Evolutionary conservation across 2,888 invertebrate genomes (phyloP).

Genomic region (Latrodectus elegans): DNA sequence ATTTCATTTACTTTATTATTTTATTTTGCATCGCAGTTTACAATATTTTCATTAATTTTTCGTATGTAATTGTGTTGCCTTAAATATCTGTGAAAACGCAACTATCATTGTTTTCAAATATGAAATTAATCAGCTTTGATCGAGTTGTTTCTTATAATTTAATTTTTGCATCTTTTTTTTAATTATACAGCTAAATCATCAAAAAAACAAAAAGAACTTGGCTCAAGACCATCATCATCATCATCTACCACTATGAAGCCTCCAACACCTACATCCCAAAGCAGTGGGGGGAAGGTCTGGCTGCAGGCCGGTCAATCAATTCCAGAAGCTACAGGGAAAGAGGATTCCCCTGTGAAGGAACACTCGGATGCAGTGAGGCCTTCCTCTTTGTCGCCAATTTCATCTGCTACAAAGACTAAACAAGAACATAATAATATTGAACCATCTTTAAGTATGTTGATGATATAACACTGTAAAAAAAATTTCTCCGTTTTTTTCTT

Average conservation of each 20-base stretch:
- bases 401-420: conserved; percentile 24
- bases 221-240: conserved; percentile 7
- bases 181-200: conserved; percentile 16
- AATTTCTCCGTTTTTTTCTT: no score
- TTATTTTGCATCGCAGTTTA: no score
- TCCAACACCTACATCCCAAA: conserved; percentile 46
- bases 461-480: no score
- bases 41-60: no score
- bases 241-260: conserved; percentile 28
- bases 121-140: no score
- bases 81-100: no score
- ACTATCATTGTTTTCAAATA: no score
- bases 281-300: conserved; percentile 68
- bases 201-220: conserved; percentile 41
- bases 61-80: no score
- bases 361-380: conserved; percentile 69
- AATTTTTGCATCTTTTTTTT: background rate
- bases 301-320: conserved; percentile 55
- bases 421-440: conserved; percentile 25
- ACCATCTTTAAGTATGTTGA: conserved; percentile 5
- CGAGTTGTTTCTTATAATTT: background rate
- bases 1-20: no score
- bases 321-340: conserved; percentile 24
- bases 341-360: conserved; percentile 27
- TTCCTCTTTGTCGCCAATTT: conserved; percentile 64